Percentiles rank a stretch among this genome's conserved stretches.
phyloP scores from a whole-genome alignment of 2,113 vertebrate species.

The Chrysochloris asiatica region DNA sequence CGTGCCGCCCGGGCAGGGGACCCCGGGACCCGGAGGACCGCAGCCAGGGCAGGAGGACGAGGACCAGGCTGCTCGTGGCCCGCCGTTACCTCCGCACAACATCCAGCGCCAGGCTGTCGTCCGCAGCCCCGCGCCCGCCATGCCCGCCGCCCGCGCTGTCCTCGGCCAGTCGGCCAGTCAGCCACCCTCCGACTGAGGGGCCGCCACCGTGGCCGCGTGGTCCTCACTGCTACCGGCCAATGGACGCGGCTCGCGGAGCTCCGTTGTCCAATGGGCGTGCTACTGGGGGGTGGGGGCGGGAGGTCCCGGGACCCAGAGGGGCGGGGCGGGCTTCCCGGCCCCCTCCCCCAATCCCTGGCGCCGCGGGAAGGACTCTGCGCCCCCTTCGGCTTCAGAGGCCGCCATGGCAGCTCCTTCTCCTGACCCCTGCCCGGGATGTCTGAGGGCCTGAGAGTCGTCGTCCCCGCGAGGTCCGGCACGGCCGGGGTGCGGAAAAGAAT shows the following conservation, averaged over 20 bases:
- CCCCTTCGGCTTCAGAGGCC: neutral
- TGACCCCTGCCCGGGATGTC: neutral
- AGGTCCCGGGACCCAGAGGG: conserved; percentile 18
- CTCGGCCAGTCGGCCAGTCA: neutral
- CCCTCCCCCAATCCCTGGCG: neutral
- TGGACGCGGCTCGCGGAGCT: conserved; percentile 51
- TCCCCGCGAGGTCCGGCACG: neutral
- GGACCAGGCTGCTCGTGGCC: conserved; percentile 66
- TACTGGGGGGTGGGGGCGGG: conserved; percentile 38
- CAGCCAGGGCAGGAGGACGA: conserved; percentile 73
- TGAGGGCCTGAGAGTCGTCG: neutral
- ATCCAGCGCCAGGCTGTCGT: conserved; percentile 69
- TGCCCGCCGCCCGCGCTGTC: conserved; percentile 48
- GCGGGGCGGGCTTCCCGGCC: neutral
- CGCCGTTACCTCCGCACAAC: conserved; percentile 57
- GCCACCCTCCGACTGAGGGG: conserved; percentile 58
- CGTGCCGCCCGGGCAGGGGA: conserved; percentile 59
- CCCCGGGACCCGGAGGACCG: conserved; percentile 64
- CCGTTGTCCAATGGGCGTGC: conserved; percentile 49
- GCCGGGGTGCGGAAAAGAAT: neutral
- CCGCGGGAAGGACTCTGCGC: neutral
- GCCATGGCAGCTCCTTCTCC: neutral
- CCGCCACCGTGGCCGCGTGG: conserved; percentile 76
- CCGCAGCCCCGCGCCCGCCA: conserved; percentile 76
- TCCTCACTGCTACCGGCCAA: conserved; percentile 58